phyloP scores from a whole-genome alignment of 1,140 invertebrate genomes.

The Thaumetopoea pityocampa region DNA sequence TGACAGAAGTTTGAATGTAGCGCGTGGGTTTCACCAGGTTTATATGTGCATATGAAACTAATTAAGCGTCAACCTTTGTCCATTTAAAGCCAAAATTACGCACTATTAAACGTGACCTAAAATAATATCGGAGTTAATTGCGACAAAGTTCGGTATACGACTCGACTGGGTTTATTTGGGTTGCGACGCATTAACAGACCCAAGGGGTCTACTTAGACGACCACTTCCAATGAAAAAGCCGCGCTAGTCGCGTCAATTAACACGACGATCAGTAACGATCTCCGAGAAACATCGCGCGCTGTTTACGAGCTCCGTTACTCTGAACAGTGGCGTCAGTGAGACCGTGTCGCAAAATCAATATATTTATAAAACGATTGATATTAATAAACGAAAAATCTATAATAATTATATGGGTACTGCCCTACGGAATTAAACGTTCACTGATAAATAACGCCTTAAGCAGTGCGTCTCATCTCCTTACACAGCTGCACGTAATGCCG shows the following conservation, averaged over 20 bases:
- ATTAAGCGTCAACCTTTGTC: conserved; percentile 21
- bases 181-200: conserved; percentile 4
- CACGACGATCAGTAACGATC: conserved; percentile 6
- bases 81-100: conserved; percentile 16
- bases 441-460: too few relatives aligned
- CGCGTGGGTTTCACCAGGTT: conserved; percentile 2
- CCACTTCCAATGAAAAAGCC: conserved; percentile 13
- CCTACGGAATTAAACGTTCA: too few relatives aligned
- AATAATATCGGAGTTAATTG: conserved; percentile 19
- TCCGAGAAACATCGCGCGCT: conserved; percentile 3
- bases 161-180: conserved; percentile 10
- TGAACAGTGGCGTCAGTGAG: too few relatives aligned
- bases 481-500: too few relatives aligned
- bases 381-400: too few relatives aligned
- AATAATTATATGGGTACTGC: too few relatives aligned
- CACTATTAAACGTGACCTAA: conserved; percentile 19
- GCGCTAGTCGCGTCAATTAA: conserved; percentile 13
- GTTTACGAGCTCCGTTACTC: neutral
- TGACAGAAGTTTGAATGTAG: neutral
- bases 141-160: conserved; percentile 18
- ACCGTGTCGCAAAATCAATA: too few relatives aligned
- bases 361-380: too few relatives aligned
- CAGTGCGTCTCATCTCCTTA: too few relatives aligned
- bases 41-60: conserved; percentile 5
- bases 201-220: conserved; percentile 4